phyloP scores from a whole-genome alignment of 2,113 vertebrate genomes.

The Calidris pugnax region DNA sequence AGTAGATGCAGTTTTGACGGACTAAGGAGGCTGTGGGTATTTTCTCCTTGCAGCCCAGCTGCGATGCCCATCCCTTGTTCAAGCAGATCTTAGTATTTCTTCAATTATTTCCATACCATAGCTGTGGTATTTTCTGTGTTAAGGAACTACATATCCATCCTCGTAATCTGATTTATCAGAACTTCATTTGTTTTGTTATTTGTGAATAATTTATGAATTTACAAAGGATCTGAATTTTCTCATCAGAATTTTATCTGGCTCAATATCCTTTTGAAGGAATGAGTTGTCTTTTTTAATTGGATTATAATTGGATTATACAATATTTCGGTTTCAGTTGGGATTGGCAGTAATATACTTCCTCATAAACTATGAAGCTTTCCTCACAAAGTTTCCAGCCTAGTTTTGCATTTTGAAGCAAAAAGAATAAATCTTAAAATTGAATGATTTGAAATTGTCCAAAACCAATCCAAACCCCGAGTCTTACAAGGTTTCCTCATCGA shows the following conservation, averaged over 20 bases:
- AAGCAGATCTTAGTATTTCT: background rate
- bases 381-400: background rate
- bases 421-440: background rate
- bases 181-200: background rate
- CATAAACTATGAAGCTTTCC: background rate
- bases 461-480: background rate
- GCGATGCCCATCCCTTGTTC: background rate
- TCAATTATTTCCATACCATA: background rate
- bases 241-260: background rate
- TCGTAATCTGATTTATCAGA: background rate
- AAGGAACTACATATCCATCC: background rate
- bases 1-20: accelerated
- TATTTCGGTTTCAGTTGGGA: background rate
- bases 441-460: background rate
- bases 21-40: background rate
- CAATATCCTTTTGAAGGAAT: background rate
- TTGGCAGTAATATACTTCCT: background rate
- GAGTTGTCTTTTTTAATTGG: background rate
- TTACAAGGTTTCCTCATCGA: background rate
- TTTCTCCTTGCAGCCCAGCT: background rate
- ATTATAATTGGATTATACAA: background rate
- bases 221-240: background rate
- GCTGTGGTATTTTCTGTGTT: background rate
- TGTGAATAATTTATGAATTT: background rate
- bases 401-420: background rate